These are phyloP conservation scores for Lepidochrysops patricia DNA, from an alignment of 2,888 invertebrate genomes.

Conservation along the genomic window DNA sequence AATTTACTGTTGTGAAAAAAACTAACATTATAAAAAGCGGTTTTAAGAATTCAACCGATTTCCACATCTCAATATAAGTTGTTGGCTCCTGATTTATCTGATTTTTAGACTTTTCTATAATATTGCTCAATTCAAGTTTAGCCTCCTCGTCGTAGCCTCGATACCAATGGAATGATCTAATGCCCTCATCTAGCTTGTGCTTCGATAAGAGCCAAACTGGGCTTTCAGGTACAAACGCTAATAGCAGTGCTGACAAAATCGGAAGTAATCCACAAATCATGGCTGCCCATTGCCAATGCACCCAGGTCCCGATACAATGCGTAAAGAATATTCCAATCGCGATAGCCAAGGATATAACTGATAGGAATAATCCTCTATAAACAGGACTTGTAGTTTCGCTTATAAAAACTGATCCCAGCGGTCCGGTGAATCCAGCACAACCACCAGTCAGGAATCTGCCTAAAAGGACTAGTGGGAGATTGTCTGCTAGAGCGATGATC, in stretches of 20 bases:
- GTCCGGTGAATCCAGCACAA: neutral
- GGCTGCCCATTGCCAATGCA: constrained; percentile 9
- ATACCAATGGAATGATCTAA: constrained; percentile 1
- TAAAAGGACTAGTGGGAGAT: neutral
- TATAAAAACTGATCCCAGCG: neutral
- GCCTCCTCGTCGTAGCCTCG: neutral
- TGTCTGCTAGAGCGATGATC: neutral
- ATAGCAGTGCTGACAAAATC: neutral
- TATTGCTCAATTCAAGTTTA: neutral
- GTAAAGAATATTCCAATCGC: constrained; percentile 3
- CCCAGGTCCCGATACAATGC: constrained; percentile 1
- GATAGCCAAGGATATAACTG: constrained; percentile 1
- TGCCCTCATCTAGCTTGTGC: neutral
- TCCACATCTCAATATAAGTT: constrained; percentile 3
- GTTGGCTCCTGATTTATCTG: neutral
- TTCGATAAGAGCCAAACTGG: constrained; percentile 5
- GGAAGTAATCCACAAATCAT: neutral
- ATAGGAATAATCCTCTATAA: neutral
- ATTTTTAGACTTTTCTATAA: neutral
- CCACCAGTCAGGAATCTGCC: neutral
- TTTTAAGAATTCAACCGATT: neutral
- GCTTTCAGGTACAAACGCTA: neutral
- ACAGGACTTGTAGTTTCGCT: neutral
- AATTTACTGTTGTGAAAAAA: neutral
- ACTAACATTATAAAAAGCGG: neutral